Evolutionary conservation across 2,113 vertebrate genomes (phyloP).

Genomic region (Cephalopholis sonnerati): DNA sequence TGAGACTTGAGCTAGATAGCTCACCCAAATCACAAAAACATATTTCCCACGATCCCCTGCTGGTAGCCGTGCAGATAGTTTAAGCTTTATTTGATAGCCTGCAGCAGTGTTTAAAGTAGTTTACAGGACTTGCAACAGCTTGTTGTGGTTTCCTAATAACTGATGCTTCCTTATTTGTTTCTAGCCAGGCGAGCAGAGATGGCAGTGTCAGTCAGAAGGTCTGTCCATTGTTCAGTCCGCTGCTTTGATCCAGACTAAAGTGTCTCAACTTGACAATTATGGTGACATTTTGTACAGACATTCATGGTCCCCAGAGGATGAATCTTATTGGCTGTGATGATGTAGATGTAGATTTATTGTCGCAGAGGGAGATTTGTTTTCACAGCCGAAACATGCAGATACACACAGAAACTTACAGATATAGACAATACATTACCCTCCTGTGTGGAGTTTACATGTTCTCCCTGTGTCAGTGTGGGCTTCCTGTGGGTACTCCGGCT

Average conservation of each 20-base stretch:
- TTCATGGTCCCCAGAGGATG: too few species aligned
- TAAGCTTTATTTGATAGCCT: background rate
- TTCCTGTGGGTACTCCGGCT: too few species aligned
- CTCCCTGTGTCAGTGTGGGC: too few species aligned
- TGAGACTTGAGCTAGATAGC: background rate
- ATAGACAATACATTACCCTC: background rate
- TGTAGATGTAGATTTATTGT: too few species aligned
- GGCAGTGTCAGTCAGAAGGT: background rate
- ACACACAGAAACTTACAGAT: too few species aligned
- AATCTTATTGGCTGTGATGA: too few species aligned
- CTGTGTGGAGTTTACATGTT: too few species aligned
- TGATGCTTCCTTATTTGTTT: background rate
- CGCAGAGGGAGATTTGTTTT: too few species aligned
- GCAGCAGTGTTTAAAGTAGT: background rate
- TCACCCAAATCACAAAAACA: conserved; percentile 1
- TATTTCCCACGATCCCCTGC: background rate
- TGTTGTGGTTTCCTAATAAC: background rate
- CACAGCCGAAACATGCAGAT: too few species aligned
- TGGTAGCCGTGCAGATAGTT: background rate
- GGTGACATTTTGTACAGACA: too few species aligned
- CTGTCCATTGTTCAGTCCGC: background rate
- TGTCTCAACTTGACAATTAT: too few species aligned
- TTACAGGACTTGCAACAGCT: background rate
- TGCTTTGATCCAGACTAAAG: background rate
- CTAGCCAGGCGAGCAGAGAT: background rate